These are phyloP conservation scores for Sarcophaga peregrina DNA, from an alignment of 1,140 invertebrate species.

Conservation along the genomic window DNA sequence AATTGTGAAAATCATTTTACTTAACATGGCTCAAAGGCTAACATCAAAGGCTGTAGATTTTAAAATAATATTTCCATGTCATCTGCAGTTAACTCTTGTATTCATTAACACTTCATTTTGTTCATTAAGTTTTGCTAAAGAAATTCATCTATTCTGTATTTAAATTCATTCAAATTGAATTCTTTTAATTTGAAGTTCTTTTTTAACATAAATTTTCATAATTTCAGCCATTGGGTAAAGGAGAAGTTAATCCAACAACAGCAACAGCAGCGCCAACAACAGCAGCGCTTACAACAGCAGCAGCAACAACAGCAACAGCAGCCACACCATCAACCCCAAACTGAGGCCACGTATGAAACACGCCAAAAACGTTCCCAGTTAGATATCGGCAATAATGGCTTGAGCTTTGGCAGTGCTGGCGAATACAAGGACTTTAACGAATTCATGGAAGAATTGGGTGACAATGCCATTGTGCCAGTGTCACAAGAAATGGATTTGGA, in stretches of 20 bases:
- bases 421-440: conserved; percentile 62
- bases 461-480: conserved; percentile 51
- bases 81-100: no score
- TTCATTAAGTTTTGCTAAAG: no score
- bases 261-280: not conserved
- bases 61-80: no score
- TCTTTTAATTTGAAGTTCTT: no score
- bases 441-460: conserved; percentile 61
- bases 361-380: conserved; percentile 43
- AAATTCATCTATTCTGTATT: no score
- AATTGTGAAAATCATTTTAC: no score
- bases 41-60: no score
- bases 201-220: not conserved
- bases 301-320: conserved; percentile 47
- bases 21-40: no score
- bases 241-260: conserved; percentile 24
- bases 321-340: conserved; percentile 6
- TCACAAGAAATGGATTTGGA: conserved; percentile 58
- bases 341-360: conserved; percentile 16
- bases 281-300: not conserved
- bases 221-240: not conserved
- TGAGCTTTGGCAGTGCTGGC: not conserved
- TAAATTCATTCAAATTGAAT: no score
- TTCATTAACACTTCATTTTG: no score
- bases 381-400: conserved; percentile 32